Base-by-base conservation (phyloP, 2,888 invertebrate genomes). In the Phaonia tiefii region DNA sequence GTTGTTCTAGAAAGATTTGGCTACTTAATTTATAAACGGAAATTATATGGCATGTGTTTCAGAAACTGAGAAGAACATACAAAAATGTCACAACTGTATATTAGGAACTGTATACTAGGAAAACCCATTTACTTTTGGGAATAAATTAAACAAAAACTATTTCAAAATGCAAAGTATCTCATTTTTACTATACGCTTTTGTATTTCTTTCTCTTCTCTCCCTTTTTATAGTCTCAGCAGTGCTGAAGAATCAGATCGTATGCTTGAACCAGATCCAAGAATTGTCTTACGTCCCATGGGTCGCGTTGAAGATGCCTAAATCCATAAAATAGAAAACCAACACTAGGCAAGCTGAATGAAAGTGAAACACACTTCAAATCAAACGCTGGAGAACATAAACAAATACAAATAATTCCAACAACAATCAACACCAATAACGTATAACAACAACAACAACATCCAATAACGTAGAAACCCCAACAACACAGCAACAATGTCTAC, bases 191-290 rank as follows among this genome's bases (percentile, higher is more conserved):
- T n/a, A n/a, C n/a, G n/a, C n/a, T n/a, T n/a, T n/a, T n/a, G n/a
- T n/a, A n/a, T n/a, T n/a, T n/a, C n/a, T n/a, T n/a, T n/a, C n/a
- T n/a, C n/a, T n/a, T n/a, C n/a, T 22, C 73, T 42, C 31, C 7
- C 22, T 56, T 42, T 20, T 46, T 20, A 17, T 91, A 93, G 93
- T 87, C 89, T 93, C 86, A 94, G 93, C 91, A 93, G 93, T 87
- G 93, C 93, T 71, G 95, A 95, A 89, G 95, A 95, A 89, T 94
- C 94, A 85, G 95, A 95, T 89, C 93, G 95, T 85, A 95, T 95
- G 94, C 91, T 95, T 84, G 95, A 95, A 88, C 93, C 94, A 37
- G 94, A 95, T 88, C 95, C 95, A 70, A 90, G 93, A 86, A 93
- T 93, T 86, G 93, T 93, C 31, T 89, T 93, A 65, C 92, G 93